Base-by-base conservation (phyloP, 2,113 vertebrate genomes). In the Melierax canorus region DNA sequence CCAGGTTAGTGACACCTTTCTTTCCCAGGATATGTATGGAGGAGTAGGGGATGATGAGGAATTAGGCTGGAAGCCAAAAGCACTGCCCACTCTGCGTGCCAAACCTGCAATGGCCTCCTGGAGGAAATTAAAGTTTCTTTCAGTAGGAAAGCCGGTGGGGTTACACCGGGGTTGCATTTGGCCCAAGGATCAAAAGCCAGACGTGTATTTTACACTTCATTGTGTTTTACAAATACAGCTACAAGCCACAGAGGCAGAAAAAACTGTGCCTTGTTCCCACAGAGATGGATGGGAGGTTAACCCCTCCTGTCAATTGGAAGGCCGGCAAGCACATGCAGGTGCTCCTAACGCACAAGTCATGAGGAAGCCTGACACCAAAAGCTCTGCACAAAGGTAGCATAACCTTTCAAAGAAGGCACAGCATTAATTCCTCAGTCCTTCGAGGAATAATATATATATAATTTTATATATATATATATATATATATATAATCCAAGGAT, bases 101-200 rank as follows among this genome's bases (percentile, higher is more conserved):
- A 91, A 92, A 73, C 63, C 41, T 86, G 58, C 46, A 67, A 60
- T 0, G 0, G 27, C 27, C 46, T 94, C 73, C 66, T 68, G 41
- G 24, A 79, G 73, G 76, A 95, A 95, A 95, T 77, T 16, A 77
- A 91, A 77, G 27, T 59, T 88, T 86, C 64, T 86, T 87, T 89
- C 11, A 7, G 27, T 59, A 41, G 79, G 34, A 91, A 93, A 82
- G 38, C 75, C 60, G 64, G 15, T 45, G 51, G 64, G 8, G 55
- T 92, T 94, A 91, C 48, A 72, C 10, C 2, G 3, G 64, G 51
- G 46, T 45, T 95, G 60, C 30, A 9, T 74, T 86, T 88, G 88
- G 72, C 34, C 32, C 17, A 45, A 68, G 38, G 58, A 92, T 92
- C 86, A 88, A 95, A 96, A 75, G n/a, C 58, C 64, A 86, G 60